Base-by-base conservation (phyloP, 2,113 vertebrate species). In the Uropsilus gracilis region DNA sequence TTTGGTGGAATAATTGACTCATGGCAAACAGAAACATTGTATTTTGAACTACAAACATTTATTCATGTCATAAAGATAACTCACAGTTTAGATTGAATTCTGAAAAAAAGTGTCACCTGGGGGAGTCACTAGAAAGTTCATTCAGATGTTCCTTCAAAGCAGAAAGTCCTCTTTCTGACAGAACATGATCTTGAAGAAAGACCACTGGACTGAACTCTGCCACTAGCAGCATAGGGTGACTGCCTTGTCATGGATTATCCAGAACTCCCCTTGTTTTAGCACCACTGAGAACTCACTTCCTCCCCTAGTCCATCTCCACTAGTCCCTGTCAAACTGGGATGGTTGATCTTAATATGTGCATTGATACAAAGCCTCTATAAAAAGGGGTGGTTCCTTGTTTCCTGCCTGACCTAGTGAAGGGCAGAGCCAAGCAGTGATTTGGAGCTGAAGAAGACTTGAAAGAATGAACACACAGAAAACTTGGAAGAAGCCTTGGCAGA, bases 1-100 rank as follows among this genome's bases (percentile, higher is more conserved):
- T 11, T 80, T 91, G 48, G 64, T 44, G 90, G 86, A 90, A 81
- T 75, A 61, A 81, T 68, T 63, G 30, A 53, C 20, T 90, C 30
- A 16, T 50, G 20, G 59, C 13, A 37, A 44, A 90, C 71, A 81
- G 14, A 22, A 46, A 81, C 32, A 39, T 22, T 37, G 7, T 16
- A 8, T 93, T n/a, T 86, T 81, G 42, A 86, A 86, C 85, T 80
- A 44, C 30, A 77, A 92, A 37, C 69, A 80, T 66, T 66, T 85
- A 66, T 66, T 93, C 28, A 59, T 59, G 34, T 73, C 80, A 73
- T 80, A 80, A 93, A 92, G 46, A 80, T 48, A 89, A 73, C 13
- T 78, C 16, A 28, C 3, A 13, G 32, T 42, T n/a, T 80, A 59
- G 63, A 66, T 85, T 66, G 46, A 20, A 72, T 48, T 95, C 55